Evolutionary conservation across 2,113 vertebrate species (phyloP).

Genomic region (Ceyx melanurus): DNA sequence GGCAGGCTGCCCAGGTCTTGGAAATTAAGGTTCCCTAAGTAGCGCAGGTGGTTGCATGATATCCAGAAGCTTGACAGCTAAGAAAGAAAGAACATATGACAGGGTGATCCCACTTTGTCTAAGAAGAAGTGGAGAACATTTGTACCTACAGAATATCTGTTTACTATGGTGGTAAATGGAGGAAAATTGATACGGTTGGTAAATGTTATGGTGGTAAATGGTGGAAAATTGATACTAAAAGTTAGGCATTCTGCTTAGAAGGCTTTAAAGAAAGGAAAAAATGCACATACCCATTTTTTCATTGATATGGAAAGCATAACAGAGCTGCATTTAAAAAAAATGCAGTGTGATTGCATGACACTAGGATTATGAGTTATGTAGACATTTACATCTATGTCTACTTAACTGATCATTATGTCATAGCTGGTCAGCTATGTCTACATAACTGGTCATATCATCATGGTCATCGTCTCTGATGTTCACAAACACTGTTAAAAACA

Average conservation of each 20-base stretch:
- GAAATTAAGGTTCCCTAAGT: conserved; percentile 59
- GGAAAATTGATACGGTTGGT: background rate
- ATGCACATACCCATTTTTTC: background rate
- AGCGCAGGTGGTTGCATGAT: conserved; percentile 43
- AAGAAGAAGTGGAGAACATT: background rate
- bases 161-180: background rate
- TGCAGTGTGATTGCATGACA: background rate
- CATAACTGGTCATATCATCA: background rate
- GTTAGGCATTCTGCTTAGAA: background rate
- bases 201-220: background rate
- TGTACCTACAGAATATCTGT: background rate
- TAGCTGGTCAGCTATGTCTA: background rate
- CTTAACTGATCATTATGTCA: background rate
- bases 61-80: background rate
- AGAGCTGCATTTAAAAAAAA: background rate
- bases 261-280: background rate
- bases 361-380: background rate
- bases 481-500: background rate
- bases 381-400: background rate
- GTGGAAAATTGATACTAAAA: background rate
- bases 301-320: background rate
- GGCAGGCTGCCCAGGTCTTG: conserved; percentile 48
- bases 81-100: background rate
- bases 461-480: background rate
- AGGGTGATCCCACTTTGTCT: background rate